Evolutionary conservation across 2,113 vertebrate genomes (phyloP), one percentile per base, ranked within the genome.

Genomic region (Paralichthys olivaceus): DNA sequence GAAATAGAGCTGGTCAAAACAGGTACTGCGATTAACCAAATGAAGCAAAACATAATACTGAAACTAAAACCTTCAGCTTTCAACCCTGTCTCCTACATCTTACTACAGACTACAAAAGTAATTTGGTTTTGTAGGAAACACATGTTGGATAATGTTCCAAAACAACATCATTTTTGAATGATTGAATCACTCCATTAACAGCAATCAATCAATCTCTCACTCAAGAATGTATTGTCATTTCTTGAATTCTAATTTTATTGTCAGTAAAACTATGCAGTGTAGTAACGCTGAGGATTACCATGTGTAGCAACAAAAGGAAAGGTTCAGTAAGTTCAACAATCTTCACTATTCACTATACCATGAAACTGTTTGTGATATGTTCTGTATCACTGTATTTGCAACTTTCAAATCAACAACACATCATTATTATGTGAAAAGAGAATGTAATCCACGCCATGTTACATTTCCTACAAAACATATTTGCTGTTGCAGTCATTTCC

Each of bases 1-100:
- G 56, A 84, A 82, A 87, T 59, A 79, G 34, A 72, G 71, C 20
- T 72, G 57, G 59, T 90, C 59, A 89, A 69, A 67, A 83, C 56
- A 72, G 8, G 5, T 60, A 34, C 1, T 75, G 28, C 7, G 54
- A n/a, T 53, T n/a, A 51, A 67, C 20, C 8, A 67, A 86, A 62
- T 45, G 0, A 61, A 79, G 49, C 56, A 77, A 73, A 61, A 26
- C 60, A 73, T 43, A 83, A 2, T 49, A 17, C 4, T 83, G 45
- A 64, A 75, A 61, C 20, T 14, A 15, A 60, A 82, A 34, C 45
- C 15, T 15, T 49, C 17, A 49, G 45, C 17, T 19, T 15, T 19
- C 17, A 49, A 20, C 14, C 45, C 40, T 43, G 40, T 49, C 45
- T 49, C 1, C 45, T 49, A 45, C 43, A 45, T 45, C 11, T 51